Conservation (phyloP, 1,140 invertebrate genomes). For the Babylonia areolata region DNA sequence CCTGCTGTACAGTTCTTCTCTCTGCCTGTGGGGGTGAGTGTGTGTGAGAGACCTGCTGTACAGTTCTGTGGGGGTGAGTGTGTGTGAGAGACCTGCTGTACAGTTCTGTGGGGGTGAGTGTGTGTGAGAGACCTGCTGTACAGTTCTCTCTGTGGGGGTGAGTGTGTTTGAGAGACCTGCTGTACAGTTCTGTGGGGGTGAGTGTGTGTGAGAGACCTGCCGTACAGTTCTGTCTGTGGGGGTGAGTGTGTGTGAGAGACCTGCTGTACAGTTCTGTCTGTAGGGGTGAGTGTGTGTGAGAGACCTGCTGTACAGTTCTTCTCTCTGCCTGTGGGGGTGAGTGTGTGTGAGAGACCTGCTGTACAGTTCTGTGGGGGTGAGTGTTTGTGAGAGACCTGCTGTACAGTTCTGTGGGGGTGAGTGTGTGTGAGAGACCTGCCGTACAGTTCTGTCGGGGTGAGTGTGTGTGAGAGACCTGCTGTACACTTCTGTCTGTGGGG, state of each 20-base stretch:
- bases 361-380: neutral
- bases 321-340: constrained; percentile 77
- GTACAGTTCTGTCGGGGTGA: too few species aligned
- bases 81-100: too few species aligned
- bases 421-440: too few species aligned
- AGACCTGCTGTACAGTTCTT: constrained; percentile 86
- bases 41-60: neutral
- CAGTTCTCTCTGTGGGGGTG: constrained; percentile 79
- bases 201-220: constrained; percentile 79
- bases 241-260: constrained; percentile 51
- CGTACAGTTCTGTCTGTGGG: constrained; percentile 80
- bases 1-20: constrained; percentile 83
- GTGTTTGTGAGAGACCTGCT: too few species aligned
- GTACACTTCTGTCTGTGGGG: too few species aligned
- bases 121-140: constrained; percentile 70
- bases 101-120: too few species aligned
- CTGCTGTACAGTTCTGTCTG: constrained; percentile 82
- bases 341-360: neutral
- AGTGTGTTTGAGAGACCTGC: too few species aligned
- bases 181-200: constrained; percentile 6
- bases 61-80: constrained; percentile 73
- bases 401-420: too few species aligned
- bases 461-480: too few species aligned
- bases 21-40: constrained; percentile 76
- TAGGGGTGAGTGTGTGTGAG: constrained; percentile 65